Evolutionary conservation across 2,113 vertebrate genomes (phyloP).

Genomic region (Coregonus clupeaformis): DNA sequence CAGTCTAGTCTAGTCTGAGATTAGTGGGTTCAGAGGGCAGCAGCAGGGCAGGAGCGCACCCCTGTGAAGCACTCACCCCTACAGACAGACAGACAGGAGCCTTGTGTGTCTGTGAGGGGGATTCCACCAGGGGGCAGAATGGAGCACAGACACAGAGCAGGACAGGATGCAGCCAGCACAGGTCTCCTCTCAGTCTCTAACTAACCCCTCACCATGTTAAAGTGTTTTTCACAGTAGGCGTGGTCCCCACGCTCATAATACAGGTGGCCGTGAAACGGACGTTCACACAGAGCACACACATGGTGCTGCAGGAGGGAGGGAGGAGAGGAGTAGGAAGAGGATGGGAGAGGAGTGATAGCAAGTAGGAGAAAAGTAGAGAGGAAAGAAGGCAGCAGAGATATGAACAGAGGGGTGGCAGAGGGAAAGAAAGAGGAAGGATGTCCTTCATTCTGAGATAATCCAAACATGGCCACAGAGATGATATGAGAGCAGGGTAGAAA

Average conservation of each 20-base stretch:
- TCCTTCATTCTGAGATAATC: not conserved
- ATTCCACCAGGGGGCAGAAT: not conserved
- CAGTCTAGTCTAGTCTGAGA: not conserved
- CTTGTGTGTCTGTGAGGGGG: not conserved
- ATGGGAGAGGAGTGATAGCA: not conserved
- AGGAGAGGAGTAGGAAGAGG: constrained; percentile 7
- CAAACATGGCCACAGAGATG: not conserved
- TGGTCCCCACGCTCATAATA: constrained; percentile 69
- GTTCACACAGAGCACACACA: constrained; percentile 71
- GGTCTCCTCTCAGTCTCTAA: constrained; percentile 19
- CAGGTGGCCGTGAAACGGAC: constrained; percentile 71
- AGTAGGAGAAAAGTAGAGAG: not conserved
- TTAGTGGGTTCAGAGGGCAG: not conserved
- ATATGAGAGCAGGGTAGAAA: not conserved
- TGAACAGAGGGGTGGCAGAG: too few relatives aligned
- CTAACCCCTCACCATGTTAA: constrained; percentile 69
- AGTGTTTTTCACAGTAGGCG: constrained; percentile 73
- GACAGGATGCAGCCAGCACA: not conserved
- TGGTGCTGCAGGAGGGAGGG: constrained; percentile 57
- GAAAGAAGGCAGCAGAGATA: not conserved
- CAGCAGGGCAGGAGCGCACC: too few relatives aligned
- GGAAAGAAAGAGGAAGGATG: not conserved
- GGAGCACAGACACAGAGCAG: constrained; percentile 24
- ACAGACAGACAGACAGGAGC: too few relatives aligned
- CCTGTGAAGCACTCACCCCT: too few relatives aligned